These are phyloP conservation scores for Chionoecetes opilio DNA, from an alignment of 1,140 invertebrate genomes.

Conservation along the genomic window DNA sequence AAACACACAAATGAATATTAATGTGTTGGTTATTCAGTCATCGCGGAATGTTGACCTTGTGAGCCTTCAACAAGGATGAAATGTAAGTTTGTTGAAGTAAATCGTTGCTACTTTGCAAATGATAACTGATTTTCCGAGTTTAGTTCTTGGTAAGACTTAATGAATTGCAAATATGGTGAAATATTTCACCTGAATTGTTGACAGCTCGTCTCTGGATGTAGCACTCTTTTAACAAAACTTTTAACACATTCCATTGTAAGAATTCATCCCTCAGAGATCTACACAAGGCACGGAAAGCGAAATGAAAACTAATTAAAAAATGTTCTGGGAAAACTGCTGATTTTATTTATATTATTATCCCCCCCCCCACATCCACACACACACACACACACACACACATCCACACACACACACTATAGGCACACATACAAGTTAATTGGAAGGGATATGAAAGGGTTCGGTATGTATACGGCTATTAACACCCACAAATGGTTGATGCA, in stretches of 20 bases:
- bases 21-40: too few relatives aligned
- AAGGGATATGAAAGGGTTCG: neutral
- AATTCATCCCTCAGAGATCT: neutral
- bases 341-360: too few relatives aligned
- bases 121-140: neutral
- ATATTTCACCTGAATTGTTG: neutral
- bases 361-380: too few relatives aligned
- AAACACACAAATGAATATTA: too few relatives aligned
- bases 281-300: neutral
- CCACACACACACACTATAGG: neutral
- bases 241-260: neutral
- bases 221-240: neutral
- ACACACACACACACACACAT: too few relatives aligned
- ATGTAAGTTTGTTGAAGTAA: neutral
- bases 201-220: neutral
- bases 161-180: neutral
- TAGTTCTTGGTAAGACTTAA: neutral
- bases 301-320: neutral
- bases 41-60: too few relatives aligned
- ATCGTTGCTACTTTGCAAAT: neutral
- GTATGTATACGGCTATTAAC: neutral
- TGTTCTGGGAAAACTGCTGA: too few relatives aligned
- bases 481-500: neutral
- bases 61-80: too few relatives aligned
- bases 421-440: slow-evolving; percentile 22